A percentile compares a stretch with the other conserved stretches of the same genome.
These are phyloP conservation scores for Poeciliopsis occidentalis DNA, from an alignment of 2,113 vertebrate genomes.

Conservation along the genomic window DNA sequence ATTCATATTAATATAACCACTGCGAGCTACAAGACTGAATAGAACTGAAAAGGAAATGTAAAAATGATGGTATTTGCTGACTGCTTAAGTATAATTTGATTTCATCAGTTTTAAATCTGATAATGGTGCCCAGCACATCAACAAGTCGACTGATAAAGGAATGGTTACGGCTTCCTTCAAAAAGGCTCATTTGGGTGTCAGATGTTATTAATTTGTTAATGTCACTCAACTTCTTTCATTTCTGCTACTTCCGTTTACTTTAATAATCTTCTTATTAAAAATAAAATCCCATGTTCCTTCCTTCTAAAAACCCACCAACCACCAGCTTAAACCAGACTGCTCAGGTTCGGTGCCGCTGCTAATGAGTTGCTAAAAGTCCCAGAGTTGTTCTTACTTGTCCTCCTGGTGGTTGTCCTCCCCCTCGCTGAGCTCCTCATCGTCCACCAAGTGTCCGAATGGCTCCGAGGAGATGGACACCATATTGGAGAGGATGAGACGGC, in stretches of 20 bases:
- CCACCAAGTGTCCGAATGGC: conserved; percentile 95
- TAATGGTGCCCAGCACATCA: not conserved
- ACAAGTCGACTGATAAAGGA: not conserved
- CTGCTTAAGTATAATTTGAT: not conserved
- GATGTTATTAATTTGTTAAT: not conserved
- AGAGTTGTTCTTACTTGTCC: conserved; percentile 84
- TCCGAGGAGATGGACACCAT: conserved; percentile 99
- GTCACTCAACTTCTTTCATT: conserved; percentile 11
- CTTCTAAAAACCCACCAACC: not conserved
- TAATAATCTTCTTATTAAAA: not conserved
- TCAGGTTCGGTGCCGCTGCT: not conserved
- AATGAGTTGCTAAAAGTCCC: not conserved
- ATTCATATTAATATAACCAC: not conserved
- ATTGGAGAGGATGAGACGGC: conserved; percentile 97
- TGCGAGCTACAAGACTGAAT: not conserved
- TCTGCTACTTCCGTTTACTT: not conserved
- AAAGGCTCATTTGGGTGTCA: not conserved
- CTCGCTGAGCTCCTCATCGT: conserved; percentile 95
- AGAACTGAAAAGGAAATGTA: not conserved
- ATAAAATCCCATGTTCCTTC: not conserved
- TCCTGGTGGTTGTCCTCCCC: conserved; percentile 89
- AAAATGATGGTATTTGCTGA: not conserved
- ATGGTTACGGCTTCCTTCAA: not conserved
- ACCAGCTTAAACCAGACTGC: not conserved
- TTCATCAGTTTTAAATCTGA: not conserved